These are phyloP conservation scores for Falco punctatus DNA, from an alignment of 2,113 vertebrate species.

Conservation along the genomic window DNA sequence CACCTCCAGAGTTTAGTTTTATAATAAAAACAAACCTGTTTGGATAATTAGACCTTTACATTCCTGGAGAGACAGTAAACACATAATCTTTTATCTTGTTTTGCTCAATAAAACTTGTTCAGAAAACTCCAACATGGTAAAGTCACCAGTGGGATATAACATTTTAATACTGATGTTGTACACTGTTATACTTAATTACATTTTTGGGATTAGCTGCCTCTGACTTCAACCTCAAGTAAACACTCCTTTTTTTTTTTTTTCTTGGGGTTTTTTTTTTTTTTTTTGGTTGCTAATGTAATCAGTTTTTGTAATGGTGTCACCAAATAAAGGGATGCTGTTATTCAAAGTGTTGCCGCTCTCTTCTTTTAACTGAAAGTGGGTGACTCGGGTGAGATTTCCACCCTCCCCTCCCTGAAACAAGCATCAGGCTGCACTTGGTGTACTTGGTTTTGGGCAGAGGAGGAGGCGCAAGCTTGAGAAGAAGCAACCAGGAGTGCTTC, in stretches of 20 bases:
- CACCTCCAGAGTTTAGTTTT: slow-evolving; percentile 85
- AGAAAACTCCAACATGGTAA: slow-evolving; percentile 69
- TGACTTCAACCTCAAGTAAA: slow-evolving; percentile 80
- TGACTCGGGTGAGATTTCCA: neutral
- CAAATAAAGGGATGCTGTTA: slow-evolving; percentile 84
- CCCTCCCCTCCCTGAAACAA: neutral
- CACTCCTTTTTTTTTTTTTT: slow-evolving; percentile 54
- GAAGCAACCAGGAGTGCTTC: neutral
- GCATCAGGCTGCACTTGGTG: neutral
- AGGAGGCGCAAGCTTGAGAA: neutral
- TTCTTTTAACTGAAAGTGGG: neutral
- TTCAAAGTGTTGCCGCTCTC: slow-evolving; percentile 45
- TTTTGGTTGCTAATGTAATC: slow-evolving; percentile 80
- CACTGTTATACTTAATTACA: slow-evolving; percentile 77
- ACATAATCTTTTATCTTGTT: slow-evolving; percentile 76
- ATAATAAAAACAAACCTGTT: slow-evolving; percentile 76
- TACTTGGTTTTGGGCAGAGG: neutral
- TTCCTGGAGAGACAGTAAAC: slow-evolving; percentile 80
- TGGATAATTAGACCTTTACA: slow-evolving; percentile 85
- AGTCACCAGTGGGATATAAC: slow-evolving; percentile 71
- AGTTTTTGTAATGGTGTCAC: slow-evolving; percentile 80
- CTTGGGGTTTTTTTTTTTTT: neutral
- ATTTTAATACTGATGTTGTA: slow-evolving; percentile 82
- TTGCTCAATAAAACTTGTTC: slow-evolving; percentile 78
- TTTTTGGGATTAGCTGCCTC: slow-evolving; percentile 79